These are phyloP conservation scores for crab-eating macaque (Macaca fascicularis) DNA, from an alignment of 2,113 vertebrate genomes.

Conservation along the genomic window T2T-MFA8v1.1 NC_088395.1:50770501-50771000, in stretches of 20 bases:
- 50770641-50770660: conserved; percentile 24
- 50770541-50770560: too few relatives aligned
- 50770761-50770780: not conserved
- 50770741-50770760: not conserved
- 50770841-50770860: not conserved
- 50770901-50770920: not conserved
- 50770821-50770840: not conserved
- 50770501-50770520: too few relatives aligned
- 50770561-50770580: too few relatives aligned
- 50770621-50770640: not conserved
- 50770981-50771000: conserved; percentile 6
- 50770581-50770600: too few relatives aligned
- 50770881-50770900: not conserved
- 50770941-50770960: not conserved
- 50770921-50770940: not conserved
- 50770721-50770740: conserved; percentile 8
- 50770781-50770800: conserved; percentile 9
- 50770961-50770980: not conserved
- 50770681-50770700: conserved; percentile 51
- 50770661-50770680: not conserved
- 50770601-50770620: too few relatives aligned
- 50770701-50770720: not conserved
- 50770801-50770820: conserved; percentile 24
- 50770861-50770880: not conserved
- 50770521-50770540: too few relatives aligned